Evolutionary conservation across 2,888 invertebrate species (phyloP).

Genomic region (Drosophila limbata): DNA sequence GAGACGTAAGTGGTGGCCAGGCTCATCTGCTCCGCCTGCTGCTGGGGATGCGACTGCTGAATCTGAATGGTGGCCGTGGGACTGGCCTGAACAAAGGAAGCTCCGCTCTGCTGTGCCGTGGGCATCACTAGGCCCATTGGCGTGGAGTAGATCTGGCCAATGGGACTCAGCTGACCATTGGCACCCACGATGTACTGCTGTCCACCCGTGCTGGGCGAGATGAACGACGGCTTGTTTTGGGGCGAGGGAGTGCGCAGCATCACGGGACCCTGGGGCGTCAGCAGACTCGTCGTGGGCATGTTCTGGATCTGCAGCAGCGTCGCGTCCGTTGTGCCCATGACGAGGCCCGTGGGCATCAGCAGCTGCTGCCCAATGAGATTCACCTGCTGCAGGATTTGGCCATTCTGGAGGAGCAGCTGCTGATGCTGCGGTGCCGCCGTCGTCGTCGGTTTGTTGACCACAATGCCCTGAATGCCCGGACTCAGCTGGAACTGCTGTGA

Average conservation of each 20-base stretch:
- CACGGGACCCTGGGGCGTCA: conserved; percentile 89
- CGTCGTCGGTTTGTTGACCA: conserved; percentile 86
- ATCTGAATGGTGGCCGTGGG: conserved; percentile 89
- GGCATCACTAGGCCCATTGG: conserved; percentile 85
- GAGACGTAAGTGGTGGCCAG: conserved; percentile 79
- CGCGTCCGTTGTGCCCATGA: conserved; percentile 93
- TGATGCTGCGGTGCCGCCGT: conserved; percentile 85
- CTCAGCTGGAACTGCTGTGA: conserved; percentile 92
- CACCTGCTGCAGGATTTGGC: conserved; percentile 92
- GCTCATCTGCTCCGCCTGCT: conserved; percentile 61
- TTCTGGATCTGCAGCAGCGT: conserved; percentile 92
- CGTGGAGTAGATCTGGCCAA: conserved; percentile 86
- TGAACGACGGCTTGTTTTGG: conserved; percentile 89
- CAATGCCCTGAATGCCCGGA: conserved; percentile 91
- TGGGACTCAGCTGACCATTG: conserved; percentile 92
- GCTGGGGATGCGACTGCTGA: conserved; percentile 85
- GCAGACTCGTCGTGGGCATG: conserved; percentile 89
- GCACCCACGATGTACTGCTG: conserved; percentile 91
- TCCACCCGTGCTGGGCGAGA: conserved; percentile 88
- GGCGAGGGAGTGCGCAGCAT: conserved; percentile 91
- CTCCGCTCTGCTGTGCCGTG: conserved; percentile 84
- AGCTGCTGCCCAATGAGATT: conserved; percentile 94
- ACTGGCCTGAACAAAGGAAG: conserved; percentile 93
- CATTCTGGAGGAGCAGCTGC: conserved; percentile 85
- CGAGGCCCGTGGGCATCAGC: conserved; percentile 93